Evolutionary conservation across 1,140 invertebrate species (phyloP).

Genomic region (Caligus rogercresseyi): DNA sequence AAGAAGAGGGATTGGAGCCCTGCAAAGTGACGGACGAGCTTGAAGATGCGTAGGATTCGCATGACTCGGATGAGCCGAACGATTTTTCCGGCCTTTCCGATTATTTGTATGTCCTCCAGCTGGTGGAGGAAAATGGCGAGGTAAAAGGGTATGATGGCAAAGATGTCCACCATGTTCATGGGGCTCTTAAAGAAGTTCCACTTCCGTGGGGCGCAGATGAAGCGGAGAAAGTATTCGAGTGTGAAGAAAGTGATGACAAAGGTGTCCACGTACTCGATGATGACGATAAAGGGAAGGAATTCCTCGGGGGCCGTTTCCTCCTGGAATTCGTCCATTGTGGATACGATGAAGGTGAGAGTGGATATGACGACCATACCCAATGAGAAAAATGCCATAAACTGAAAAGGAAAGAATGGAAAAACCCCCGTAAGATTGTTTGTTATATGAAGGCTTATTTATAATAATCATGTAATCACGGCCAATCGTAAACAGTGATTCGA

Average conservation of each 20-base stretch:
- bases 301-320: constrained; percentile 5
- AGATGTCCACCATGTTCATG: constrained; percentile 17
- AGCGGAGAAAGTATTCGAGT: constrained; percentile 12
- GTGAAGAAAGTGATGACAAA: constrained; percentile 19
- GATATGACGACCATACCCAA: constrained; percentile 15
- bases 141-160: constrained; percentile 19
- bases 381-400: constrained; percentile 17
- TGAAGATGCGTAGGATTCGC: constrained; percentile 18
- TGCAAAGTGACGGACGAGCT: constrained; percentile 18
- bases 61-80: constrained; percentile 15
- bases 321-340: constrained; percentile 18
- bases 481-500: too few species aligned
- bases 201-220: constrained; percentile 8
- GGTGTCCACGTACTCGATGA: constrained; percentile 7
- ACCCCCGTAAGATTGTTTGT: neutral
- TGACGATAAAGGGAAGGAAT: neutral
- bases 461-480: neutral
- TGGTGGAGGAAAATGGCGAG: constrained; percentile 10
- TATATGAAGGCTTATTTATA: neutral
- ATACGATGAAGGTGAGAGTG: constrained; percentile 19
- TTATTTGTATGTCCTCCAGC: constrained; percentile 19
- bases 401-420: neutral
- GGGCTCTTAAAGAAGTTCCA: constrained; percentile 17
- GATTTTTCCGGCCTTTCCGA: constrained; percentile 20
- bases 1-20: constrained; percentile 19